Evolutionary conservation across 2,888 invertebrate genomes (phyloP), one percentile per base, ranked within the genome.

Genomic region (Tenthredo scrophulariae): DNA sequence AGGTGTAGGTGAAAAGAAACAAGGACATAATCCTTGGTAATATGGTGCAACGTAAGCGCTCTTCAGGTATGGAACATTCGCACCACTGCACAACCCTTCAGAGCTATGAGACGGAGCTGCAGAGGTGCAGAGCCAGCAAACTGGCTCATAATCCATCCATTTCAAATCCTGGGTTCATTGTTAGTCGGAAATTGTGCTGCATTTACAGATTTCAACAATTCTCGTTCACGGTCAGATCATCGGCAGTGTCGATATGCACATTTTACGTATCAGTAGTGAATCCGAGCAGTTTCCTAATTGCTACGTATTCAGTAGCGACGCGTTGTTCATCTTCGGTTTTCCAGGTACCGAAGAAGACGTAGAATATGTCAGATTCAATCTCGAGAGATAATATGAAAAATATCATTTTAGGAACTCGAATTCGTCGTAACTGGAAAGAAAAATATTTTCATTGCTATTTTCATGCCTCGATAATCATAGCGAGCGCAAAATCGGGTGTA

Each of bases 101-200:
- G 26, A 75, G 15, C 43, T 13, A 15, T 26, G 75, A 33, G 37
- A 46, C 22, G 43, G 37, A 79, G 7, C 18, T 15, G 37, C 33
- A 37, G 10, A 79, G 54, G 58, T 79, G 79, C 58, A 79, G 54
- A 15, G 79, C 54, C 54, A 79, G 79, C 79, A 58, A 58, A 79
- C 58, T 58, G 54, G 79, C 37, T 54, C 18, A 54, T 54, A 79
- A 79, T 79, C 79, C 79, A 58, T 58, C 54, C 79, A 40, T 58
- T 58, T 79, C 58, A 79, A 79, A 79, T 79, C 58, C 79, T 79
- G 29, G 33, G 15, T 58, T 37, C 33, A 58, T 79, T 79, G 79
- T 79, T n/a, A 79, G 26, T 33, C 33, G 54, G 79, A 22, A 33
- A 79, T 79, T 79, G 7, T 79, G 79, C 79, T 79, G 58, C 10